Evolutionary conservation across 2,797 vertebrate genomes (phyloP), one percentile per base, ranked within the genome.

Genomic region (Hypotaenidia okinawae): DNA sequence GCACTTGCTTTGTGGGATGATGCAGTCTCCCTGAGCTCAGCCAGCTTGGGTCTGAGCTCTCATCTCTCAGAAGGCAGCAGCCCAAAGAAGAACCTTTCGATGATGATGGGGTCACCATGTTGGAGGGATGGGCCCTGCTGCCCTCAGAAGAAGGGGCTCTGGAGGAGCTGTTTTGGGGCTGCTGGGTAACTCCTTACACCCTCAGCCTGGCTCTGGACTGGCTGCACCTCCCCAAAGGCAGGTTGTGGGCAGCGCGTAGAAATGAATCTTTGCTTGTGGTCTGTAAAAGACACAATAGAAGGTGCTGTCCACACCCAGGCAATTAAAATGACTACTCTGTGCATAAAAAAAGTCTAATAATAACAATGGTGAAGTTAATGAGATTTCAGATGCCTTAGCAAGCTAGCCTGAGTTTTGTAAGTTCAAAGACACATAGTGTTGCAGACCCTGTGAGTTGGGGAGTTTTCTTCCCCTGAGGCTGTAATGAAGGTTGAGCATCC

Each of bases 251-350:
- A 93, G 59, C 70, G 33, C 0, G 0, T 21, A 25, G 47, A 45
- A 79, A 72, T 13, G n/a, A 55, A 70, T 75, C 70, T 84, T 81
- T 92, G 72, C 83, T 91, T 91, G 33, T 3, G 10, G 69, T 47
- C 69, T 82, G 10, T 75, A 76, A 93, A 84, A 23, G 45, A 68
- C 61, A 82, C 78, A 85, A 86, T 73, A 78, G 94, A 81, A 96
- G 58, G 45, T 89, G 69, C 45, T 83, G 7, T 93, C 47, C 45
- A 23, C 86, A 64, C 93, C 66, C 49, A 94, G 67, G 72, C 94
- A 96, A 95, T 96, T 95, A 93, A 97, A 95, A 96, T 70, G 64
- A 80, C 93, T 85, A 10, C 45, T 69, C 32, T 73, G 67, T 61
- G 80, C 74, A 95, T 92, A 80, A 94, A 91, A 84, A 90, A 67